Conservation (phyloP, 2,797 vertebrate genomes). For the Limnodromus scolopaceus region DNA sequence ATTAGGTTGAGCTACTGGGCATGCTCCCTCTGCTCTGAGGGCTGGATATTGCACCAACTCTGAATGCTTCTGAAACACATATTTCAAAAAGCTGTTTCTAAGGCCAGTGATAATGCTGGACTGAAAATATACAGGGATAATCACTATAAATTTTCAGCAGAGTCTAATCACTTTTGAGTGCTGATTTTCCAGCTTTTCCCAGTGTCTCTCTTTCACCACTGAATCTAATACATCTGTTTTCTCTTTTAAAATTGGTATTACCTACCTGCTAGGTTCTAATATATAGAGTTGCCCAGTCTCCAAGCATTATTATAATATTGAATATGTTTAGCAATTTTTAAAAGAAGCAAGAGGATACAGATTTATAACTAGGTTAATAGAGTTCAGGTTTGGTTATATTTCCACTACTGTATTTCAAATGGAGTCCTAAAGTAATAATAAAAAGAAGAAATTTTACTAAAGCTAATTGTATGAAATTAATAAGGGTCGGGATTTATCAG, state of each 20-base stretch:
- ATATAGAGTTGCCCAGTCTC: not conserved
- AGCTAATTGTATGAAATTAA: not conserved
- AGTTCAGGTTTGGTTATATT: not conserved
- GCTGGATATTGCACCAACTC: not conserved
- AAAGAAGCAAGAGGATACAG: not conserved
- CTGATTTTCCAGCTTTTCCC: not conserved
- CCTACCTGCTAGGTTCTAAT: not conserved
- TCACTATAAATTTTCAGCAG: not conserved
- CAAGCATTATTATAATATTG: not conserved
- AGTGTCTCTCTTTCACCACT: not conserved
- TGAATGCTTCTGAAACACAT: not conserved
- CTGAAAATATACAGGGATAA: not conserved
- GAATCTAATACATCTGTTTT: not conserved
- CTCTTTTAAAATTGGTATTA: not conserved
- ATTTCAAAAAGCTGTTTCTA: not conserved
- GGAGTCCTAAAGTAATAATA: not conserved
- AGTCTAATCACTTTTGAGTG: not conserved
- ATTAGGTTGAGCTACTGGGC: not conserved
- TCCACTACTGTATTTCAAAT: not conserved
- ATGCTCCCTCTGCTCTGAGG: not conserved
- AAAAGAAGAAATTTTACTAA: not conserved
- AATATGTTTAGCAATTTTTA: not conserved
- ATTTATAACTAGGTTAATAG: not conserved
- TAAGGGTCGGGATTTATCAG: not conserved
- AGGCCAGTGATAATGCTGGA: not conserved